A percentile compares a stretch with the other conserved stretches of the same genome.
These are phyloP conservation scores for Alentia gelatinosa DNA, from an alignment of 2,888 invertebrate genomes.

Conservation along the genomic window DNA sequence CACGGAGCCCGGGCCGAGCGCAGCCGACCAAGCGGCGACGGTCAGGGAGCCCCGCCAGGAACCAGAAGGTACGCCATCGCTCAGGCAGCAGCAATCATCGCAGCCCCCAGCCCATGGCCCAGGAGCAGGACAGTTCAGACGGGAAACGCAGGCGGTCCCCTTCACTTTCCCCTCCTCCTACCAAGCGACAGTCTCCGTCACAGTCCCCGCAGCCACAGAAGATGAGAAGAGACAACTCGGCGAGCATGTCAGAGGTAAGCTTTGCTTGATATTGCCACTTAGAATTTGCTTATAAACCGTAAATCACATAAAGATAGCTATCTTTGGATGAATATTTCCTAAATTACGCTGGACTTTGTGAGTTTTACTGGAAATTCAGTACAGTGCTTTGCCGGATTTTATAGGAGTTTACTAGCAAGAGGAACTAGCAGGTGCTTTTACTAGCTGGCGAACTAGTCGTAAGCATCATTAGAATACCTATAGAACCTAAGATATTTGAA, in stretches of 20 bases:
- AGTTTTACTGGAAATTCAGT: too few species aligned
- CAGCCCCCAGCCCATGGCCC: not conserved
- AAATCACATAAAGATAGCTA: not conserved
- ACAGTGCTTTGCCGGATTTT: not conserved
- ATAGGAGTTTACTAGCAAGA: not conserved
- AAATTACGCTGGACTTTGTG: not conserved
- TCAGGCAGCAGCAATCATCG: not conserved
- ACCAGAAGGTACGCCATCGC: not conserved
- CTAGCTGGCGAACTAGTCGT: too few species aligned
- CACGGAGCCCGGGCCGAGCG: not conserved
- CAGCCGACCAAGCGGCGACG: not conserved
- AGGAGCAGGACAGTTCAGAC: not conserved
- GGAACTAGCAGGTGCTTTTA: too few species aligned
- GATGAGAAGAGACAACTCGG: not conserved
- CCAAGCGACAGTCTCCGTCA: not conserved
- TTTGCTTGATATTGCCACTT: not conserved
- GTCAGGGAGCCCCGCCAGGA: not conserved
- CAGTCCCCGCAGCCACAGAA: conserved; percentile 13
- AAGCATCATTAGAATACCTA: too few species aligned
- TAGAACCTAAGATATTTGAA: too few species aligned
- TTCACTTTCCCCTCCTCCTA: not conserved
- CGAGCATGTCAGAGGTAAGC: conserved; percentile 46
- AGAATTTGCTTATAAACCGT: too few species aligned
- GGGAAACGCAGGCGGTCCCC: not conserved
- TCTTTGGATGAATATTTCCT: not conserved